Conservation (phyloP, 2,888 invertebrate species). For the Drosophila eohydei region DNA sequence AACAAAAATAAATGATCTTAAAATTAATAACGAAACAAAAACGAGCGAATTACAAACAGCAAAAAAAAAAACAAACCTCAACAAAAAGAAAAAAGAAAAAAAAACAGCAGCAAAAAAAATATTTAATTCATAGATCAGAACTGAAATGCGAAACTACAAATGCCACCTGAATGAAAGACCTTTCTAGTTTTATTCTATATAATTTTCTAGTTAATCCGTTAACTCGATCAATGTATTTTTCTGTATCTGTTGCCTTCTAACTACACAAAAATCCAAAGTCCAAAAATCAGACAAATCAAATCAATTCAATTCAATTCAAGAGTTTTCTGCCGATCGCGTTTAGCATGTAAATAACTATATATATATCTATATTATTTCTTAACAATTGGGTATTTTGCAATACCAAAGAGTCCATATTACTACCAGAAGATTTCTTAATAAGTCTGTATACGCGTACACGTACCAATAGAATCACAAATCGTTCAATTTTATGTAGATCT, state of each 20-base stretch:
- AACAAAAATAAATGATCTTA: constrained; percentile 46
- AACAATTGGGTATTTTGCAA: constrained; percentile 81
- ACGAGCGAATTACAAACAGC: constrained; percentile 25
- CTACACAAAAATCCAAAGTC: constrained; percentile 34
- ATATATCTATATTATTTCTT: constrained; percentile 27
- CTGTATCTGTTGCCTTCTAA: constrained; percentile 52
- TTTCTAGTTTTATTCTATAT: constrained; percentile 55
- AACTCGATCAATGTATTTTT: constrained; percentile 51
- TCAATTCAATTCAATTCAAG: constrained; percentile 23
- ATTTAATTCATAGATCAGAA: constrained; percentile 34
- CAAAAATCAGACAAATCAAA: constrained; percentile 15
- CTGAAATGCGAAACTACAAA: constrained; percentile 62
- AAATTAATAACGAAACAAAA: constrained; percentile 49
- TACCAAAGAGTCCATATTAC: constrained; percentile 85
- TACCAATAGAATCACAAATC: constrained; percentile 20
- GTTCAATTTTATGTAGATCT: constrained; percentile 27
- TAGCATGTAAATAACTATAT: constrained; percentile 53
- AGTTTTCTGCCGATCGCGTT: constrained; percentile 48
- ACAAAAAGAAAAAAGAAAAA: constrained; percentile 12
- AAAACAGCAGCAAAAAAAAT: not conserved
- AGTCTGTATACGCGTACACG: constrained; percentile 73
- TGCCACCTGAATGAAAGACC: constrained; percentile 35
- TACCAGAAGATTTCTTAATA: constrained; percentile 85
- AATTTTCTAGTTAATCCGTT: constrained; percentile 47
- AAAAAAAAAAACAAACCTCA: constrained; percentile 28